Evolutionary conservation across 2,888 invertebrate genomes (phyloP).

Genomic region (Drosophila paracracens): DNA sequence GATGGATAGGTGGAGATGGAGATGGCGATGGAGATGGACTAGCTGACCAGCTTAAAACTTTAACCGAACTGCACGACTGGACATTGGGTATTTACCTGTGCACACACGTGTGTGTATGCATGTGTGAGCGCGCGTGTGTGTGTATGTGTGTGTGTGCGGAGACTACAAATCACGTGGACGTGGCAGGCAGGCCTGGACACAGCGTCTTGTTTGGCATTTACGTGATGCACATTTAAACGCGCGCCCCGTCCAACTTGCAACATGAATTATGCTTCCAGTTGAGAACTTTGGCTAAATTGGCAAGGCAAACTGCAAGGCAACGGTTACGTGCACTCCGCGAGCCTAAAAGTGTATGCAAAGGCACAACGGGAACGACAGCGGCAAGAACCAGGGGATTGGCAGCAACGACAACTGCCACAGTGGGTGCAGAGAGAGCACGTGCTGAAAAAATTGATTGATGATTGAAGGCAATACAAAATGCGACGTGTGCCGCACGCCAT

Average conservation of each 20-base stretch:
- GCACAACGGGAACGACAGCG: slow-evolving; percentile 16
- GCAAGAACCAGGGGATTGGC: slow-evolving; percentile 4
- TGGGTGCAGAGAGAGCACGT: slow-evolving; percentile 54
- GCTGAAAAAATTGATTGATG: slow-evolving; percentile 79
- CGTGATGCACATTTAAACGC: slow-evolving; percentile 77
- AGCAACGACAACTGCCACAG: slow-evolving; percentile 13
- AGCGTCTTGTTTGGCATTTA: slow-evolving; percentile 74
- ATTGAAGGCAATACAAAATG: slow-evolving; percentile 76
- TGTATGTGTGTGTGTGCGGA: slow-evolving; percentile 36
- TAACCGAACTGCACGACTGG: slow-evolving; percentile 44
- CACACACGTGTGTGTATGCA: slow-evolving; percentile 13
- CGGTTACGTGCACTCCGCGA: slow-evolving; percentile 58
- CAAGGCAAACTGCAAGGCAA: slow-evolving; percentile 64
- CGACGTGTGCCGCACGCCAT: slow-evolving; percentile 58
- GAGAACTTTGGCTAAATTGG: slow-evolving; percentile 69
- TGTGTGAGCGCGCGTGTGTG: neutral
- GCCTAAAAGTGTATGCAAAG: slow-evolving; percentile 64
- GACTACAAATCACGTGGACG: slow-evolving; percentile 68
- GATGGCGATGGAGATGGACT: slow-evolving; percentile 8
- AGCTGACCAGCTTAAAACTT: slow-evolving; percentile 42
- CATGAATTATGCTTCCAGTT: slow-evolving; percentile 72
- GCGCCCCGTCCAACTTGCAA: slow-evolving; percentile 56
- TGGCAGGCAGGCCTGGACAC: slow-evolving; percentile 49
- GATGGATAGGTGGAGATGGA: slow-evolving; percentile 5
- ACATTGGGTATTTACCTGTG: slow-evolving; percentile 50